A percentile compares a stretch with the other conserved stretches of the same genome.
Evolutionary conservation across 2,888 invertebrate genomes (phyloP).

Genomic region (Spatulosminthurus flaviceps): DNA sequence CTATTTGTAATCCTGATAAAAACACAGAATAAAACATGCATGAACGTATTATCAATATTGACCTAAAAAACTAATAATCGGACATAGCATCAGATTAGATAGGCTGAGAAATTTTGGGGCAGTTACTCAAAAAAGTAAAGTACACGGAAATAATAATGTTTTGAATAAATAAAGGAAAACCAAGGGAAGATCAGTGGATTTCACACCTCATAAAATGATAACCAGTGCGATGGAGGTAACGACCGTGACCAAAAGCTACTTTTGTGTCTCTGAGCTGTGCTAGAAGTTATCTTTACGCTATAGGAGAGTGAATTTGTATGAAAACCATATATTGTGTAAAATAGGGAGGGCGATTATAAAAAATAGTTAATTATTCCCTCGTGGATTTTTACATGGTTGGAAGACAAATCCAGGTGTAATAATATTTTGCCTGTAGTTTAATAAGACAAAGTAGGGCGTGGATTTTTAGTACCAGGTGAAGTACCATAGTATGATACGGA

Average conservation of each 20-base stretch:
- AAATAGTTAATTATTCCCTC: too few species aligned
- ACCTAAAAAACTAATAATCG: neutral
- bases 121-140: neutral
- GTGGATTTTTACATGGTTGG: too few species aligned
- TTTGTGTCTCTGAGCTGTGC: neutral
- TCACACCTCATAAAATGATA: constrained; percentile 18
- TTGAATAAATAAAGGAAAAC: too few species aligned
- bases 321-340: too few species aligned
- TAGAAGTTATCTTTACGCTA: neutral
- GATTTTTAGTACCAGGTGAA: too few species aligned
- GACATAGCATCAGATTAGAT: neutral
- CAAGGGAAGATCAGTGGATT: neutral
- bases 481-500: too few species aligned
- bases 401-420: too few species aligned
- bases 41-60: neutral
- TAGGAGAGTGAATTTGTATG: neutral
- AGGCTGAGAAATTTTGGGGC: neutral
- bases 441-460: too few species aligned
- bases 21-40: too few species aligned
- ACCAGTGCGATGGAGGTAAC: neutral
- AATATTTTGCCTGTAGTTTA: too few species aligned
- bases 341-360: too few species aligned
- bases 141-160: neutral
- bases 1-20: too few species aligned
- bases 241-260: neutral